Evolutionary conservation across 2,797 vertebrate species (phyloP), one percentile per base, ranked within the genome.

Genomic region (Strix occidentalis): DNA sequence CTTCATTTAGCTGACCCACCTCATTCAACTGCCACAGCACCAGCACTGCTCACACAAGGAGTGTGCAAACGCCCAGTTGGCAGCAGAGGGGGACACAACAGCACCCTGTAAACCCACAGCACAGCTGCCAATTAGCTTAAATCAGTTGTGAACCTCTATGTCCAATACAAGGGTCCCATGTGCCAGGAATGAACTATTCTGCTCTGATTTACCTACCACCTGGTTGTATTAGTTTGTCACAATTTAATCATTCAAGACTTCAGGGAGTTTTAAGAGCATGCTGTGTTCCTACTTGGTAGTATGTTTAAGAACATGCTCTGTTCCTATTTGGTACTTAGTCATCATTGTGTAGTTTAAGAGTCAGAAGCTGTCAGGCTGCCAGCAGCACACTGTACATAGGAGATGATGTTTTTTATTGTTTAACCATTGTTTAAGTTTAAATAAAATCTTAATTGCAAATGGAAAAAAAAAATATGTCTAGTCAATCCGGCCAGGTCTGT

Each of bases 391-490:
- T 88, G 76, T 84, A 70, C 70, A 66, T 15, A 28, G 33, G 35
- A 64, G 29, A 64, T 0, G 0, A 75, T 13, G 43, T 0, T 11
- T 83, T 93, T 48, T 89, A 58, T 82, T 93, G 54, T 58, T 87
- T 72, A 58, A 39, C 68, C 35, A 66, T 82, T 93, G 74, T 92
- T 92, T 65, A 72, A 87, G 37, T 75, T 94, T 91, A 86, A 87
- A 95, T 69, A 90, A 92, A 96, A 86, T 31, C 61, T 56, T 86
- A 92, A 96, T 89, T 93, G 66, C 43, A 94, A 87, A 70, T 79
- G 74, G 74, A 58, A 84, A 90, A 64, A 90, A 64, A 89, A 88
- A 89, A 90, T 79, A 89, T 96, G 78, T 54, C 39, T 35, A 56
- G 53, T 95, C 91, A 84, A 76, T 91, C 35, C 82, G 37, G 37